Conservation (phyloP, 1,140 invertebrate genomes). For the Lordiphosa clarofinis region DNA sequence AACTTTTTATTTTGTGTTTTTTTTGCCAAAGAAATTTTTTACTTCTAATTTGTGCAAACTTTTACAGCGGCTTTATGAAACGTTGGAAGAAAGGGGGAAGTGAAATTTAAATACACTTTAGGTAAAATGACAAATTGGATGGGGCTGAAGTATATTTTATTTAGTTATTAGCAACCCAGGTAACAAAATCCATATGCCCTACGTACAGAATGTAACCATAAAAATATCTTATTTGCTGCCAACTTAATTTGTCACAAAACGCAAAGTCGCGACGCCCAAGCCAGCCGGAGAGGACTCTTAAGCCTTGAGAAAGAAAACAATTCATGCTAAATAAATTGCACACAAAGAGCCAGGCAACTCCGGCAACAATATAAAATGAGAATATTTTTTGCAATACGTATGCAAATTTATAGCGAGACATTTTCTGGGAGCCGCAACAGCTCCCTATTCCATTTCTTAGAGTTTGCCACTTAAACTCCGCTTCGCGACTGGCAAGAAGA, state of each 20-base stretch:
- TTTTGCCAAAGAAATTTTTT: constrained; percentile 25
- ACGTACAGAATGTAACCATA: constrained; percentile 29
- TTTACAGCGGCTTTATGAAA: too few species aligned
- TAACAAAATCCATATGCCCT: constrained; percentile 7
- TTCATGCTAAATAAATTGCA: constrained; percentile 72
- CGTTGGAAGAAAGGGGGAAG: too few species aligned
- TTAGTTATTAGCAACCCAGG: not conserved
- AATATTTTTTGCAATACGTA: constrained; percentile 64
- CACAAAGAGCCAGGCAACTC: constrained; percentile 34
- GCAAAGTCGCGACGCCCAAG: constrained; percentile 45
- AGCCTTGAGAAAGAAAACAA: constrained; percentile 54
- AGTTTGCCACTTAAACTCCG: constrained; percentile 69
- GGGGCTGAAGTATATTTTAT: too few species aligned
- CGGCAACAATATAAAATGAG: constrained; percentile 50
- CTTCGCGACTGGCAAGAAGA: constrained; percentile 39
- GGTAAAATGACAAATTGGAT: too few species aligned
- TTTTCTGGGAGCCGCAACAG: constrained; percentile 35
- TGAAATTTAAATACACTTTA: constrained; percentile 9
- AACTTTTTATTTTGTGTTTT: constrained; percentile 15
- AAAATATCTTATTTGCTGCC: constrained; percentile 70
- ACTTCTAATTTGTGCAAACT: constrained; percentile 58
- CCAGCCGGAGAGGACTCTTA: constrained; percentile 14
- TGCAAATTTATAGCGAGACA: constrained; percentile 56
- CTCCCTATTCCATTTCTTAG: constrained; percentile 30
- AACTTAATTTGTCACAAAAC: constrained; percentile 74